These are phyloP conservation scores for Lycaon pictus DNA, from an alignment of 2,113 vertebrate species.

Conservation along the genomic window DNA sequence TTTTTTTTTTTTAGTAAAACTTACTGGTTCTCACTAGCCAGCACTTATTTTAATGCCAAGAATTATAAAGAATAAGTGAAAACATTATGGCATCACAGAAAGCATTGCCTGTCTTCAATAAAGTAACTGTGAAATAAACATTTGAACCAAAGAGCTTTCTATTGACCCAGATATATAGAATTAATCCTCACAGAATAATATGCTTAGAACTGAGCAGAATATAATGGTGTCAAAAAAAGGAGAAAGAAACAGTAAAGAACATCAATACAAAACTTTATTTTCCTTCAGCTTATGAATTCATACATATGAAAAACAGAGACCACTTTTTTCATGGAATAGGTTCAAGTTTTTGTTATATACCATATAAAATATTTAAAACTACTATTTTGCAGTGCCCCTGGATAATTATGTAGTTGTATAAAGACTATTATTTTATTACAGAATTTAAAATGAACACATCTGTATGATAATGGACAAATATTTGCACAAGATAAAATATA, in stretches of 20 bases:
- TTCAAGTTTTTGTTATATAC: not conserved
- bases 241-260: not conserved
- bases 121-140: conserved; percentile 73
- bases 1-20: not conserved
- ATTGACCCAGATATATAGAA: conserved; percentile 76
- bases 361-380: conserved; percentile 22
- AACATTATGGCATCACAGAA: conserved; percentile 31
- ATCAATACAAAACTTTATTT: not conserved
- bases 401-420: not conserved
- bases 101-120: conserved; percentile 53
- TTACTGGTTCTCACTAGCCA: not conserved
- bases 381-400: not conserved
- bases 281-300: not conserved
- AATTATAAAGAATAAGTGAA: not conserved
- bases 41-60: not conserved
- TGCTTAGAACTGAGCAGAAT: conserved; percentile 58
- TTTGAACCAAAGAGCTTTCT: conserved; percentile 81
- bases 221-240: not conserved
- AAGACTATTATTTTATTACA: not conserved
- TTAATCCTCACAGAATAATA: conserved; percentile 64
- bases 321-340: not conserved
- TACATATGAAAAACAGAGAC: not conserved
- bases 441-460: conserved; percentile 7
- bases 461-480: conserved; percentile 44
- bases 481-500: not conserved